Evolutionary conservation across 1,140 invertebrate species (phyloP), one percentile per base, ranked within the genome.

Genomic region (Dreissena polymorpha): DNA sequence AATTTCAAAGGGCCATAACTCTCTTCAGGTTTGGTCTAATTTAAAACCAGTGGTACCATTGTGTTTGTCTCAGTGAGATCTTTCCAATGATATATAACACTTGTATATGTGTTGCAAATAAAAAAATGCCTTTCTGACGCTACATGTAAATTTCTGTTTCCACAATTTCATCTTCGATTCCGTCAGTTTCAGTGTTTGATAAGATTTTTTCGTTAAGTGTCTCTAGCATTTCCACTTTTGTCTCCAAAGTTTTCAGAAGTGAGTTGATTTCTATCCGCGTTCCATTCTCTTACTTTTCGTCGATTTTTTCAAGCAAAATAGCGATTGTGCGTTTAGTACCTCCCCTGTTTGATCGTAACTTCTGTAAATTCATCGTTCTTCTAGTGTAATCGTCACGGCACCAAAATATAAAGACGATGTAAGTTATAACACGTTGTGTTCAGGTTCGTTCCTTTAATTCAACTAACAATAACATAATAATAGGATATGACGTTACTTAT

Each of bases 291-390:
- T 69, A 27, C 16, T 29, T 49, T 29, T 8, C 10, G 29, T 69
- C 67, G 50, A 69, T 69, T 69, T 13, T 69, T 14, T 69, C 16
- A 3, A 69, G 23, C 16, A 49, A 39, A 21, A 49, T 16, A 7
- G 29, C 16, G 50, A 69, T 69, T 18, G 50, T 23, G 29, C 27
- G 29, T 67, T 7, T 27, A 69, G 29, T 29, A 8, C 23, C 67
- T 18, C 50, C 67, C 29, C 14, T 69, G 12, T 16, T 69, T 29
- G n/a, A 13, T 21, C 16, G 16, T 29, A 69, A 49, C 50, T 23
- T 69, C 23, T 69, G 29, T 23, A 69, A 49, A n/a, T 69, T 21
- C 25, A 21, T 69, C 29, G n/a, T 10, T 18, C 50, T 69, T 69
- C 14, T 27, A 39, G 39, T 39, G 39, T 39, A 5, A 39, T 39